phyloP scores from a whole-genome alignment of 2,113 vertebrate species.

The Eretmodus cyanostictus region DNA sequence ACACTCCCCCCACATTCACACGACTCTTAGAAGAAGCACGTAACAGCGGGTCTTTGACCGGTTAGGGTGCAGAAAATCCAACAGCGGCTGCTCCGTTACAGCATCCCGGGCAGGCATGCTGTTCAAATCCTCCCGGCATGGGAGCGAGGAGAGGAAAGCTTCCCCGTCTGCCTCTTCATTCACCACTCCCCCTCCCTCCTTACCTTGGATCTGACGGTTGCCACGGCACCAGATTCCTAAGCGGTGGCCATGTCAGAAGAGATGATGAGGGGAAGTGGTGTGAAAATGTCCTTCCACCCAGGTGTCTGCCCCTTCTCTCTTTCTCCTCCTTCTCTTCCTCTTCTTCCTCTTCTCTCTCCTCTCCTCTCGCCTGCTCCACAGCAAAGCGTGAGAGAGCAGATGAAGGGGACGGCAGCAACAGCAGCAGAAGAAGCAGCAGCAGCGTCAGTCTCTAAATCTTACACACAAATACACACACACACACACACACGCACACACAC shows the following conservation, averaged over 20 bases:
- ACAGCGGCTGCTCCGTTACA: background rate
- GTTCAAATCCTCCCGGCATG: background rate
- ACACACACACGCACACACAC: background rate
- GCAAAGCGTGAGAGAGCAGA: conserved; percentile 5
- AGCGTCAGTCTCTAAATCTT: background rate
- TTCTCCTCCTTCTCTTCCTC: background rate
- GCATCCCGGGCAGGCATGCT: background rate
- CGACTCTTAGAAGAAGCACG: background rate
- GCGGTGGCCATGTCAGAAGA: conserved; percentile 55
- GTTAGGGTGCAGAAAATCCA: background rate
- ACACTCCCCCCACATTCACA: background rate
- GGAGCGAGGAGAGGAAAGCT: background rate
- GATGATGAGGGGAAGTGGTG: conserved; percentile 11
- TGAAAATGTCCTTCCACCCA: conserved; percentile 17
- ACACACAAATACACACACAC: background rate
- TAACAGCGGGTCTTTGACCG: background rate
- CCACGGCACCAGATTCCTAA: conserved; percentile 60
- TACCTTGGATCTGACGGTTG: conserved; percentile 48
- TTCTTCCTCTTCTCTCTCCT: background rate
- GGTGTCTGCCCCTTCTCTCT: background rate
- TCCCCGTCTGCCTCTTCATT: background rate
- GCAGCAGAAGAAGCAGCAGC: background rate
- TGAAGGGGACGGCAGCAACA: background rate
- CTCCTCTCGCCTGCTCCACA: conserved; percentile 9
- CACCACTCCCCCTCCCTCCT: background rate